These are phyloP conservation scores for Troilus luridus DNA, from an alignment of 2,888 invertebrate species.

Conservation along the genomic window DNA sequence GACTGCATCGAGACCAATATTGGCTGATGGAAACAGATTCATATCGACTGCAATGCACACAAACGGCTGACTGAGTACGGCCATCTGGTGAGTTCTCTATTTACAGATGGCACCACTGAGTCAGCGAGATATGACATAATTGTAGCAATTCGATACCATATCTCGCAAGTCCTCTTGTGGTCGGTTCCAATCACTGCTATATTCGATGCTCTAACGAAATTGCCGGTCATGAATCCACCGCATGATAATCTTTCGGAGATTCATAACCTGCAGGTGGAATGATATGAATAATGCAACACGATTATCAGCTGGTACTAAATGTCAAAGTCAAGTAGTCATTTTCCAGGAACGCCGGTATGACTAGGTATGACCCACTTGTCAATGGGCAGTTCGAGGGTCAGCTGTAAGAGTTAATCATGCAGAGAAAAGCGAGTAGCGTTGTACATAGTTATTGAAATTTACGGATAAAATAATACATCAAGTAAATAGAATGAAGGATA, in stretches of 20 bases:
- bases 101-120: slow-evolving; percentile 48
- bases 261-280: neutral
- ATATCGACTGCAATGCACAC: slow-evolving; percentile 34
- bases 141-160: slow-evolving; percentile 10
- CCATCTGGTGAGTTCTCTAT: slow-evolving; percentile 12
- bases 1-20: slow-evolving; percentile 8
- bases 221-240: neutral
- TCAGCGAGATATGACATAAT: slow-evolving; percentile 37
- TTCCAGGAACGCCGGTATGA: neutral
- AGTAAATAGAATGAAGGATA: too few species aligned
- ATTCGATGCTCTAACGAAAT: neutral
- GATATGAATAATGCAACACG: neutral
- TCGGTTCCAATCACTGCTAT: neutral
- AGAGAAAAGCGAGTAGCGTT: neutral
- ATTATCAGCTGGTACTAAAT: neutral
- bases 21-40: slow-evolving; percentile 33
- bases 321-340: neutral
- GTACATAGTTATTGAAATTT: neutral
- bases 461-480: too few species aligned
- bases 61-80: neutral
- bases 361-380: neutral
- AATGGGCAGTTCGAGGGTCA: neutral
- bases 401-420: neutral
- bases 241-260: neutral
- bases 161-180: neutral